These are phyloP conservation scores for Ptychobarbus kaznakovi DNA, from an alignment of 2,797 vertebrate genomes.

Conservation along the genomic window DNA sequence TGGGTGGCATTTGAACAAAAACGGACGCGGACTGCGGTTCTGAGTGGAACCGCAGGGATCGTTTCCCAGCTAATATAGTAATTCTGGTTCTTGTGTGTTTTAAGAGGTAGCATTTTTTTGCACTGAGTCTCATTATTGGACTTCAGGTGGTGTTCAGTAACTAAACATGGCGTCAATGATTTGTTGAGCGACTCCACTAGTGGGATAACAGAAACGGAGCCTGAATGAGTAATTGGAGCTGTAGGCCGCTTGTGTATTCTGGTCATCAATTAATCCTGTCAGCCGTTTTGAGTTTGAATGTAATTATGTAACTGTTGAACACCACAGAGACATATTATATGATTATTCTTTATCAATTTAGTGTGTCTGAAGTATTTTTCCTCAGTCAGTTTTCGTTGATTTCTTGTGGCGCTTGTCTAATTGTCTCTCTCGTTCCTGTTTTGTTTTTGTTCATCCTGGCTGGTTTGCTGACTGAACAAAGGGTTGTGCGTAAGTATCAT, in stretches of 20 bases:
- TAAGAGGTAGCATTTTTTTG: conserved; percentile 70
- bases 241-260: conserved; percentile 51
- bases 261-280: conserved; percentile 35
- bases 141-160: conserved; percentile 66
- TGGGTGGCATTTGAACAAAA: conserved; percentile 74
- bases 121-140: conserved; percentile 68
- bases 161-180: conserved; percentile 65
- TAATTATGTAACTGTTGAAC: conserved; percentile 50
- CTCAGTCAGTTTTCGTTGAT: conserved; percentile 28
- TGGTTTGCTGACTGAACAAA: conserved; percentile 75
- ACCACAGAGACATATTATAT: conserved; percentile 48
- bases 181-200: conserved; percentile 37
- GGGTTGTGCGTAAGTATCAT: conserved; percentile 96
- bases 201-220: conserved; percentile 41
- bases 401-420: conserved; percentile 70
- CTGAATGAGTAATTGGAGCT: conserved; percentile 44
- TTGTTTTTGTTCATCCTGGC: conserved; percentile 50
- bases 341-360: conserved; percentile 9
- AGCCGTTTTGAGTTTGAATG: conserved; percentile 46
- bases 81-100: conserved; percentile 71
- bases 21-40: conserved; percentile 78
- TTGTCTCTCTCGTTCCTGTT: conserved; percentile 58
- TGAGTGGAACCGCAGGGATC: conserved; percentile 74
- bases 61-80: conserved; percentile 71
- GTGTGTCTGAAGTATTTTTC: conserved; percentile 37